Evolutionary conservation across 1,140 invertebrate species (phyloP).

Genomic region (Scaptomyza graminum): DNA sequence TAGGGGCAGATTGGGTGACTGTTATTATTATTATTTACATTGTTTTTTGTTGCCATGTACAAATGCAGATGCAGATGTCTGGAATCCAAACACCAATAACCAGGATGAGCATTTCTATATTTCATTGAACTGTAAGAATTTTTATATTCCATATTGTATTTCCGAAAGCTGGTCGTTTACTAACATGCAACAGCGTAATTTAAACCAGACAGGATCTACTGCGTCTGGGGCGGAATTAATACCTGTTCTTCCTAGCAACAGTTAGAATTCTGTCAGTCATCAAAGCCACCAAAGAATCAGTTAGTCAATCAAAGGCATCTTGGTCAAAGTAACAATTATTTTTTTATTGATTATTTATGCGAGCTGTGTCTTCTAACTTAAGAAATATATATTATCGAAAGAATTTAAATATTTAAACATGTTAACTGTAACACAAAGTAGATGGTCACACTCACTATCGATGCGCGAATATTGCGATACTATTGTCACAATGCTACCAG

Average conservation of each 20-base stretch:
- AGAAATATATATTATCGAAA: not conserved
- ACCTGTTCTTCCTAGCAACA: constrained; percentile 8
- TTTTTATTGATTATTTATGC: not conserved
- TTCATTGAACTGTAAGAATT: too few relatives aligned
- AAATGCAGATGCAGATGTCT: constrained; percentile 11
- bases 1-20: too few relatives aligned
- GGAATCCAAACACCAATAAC: not conserved
- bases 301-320: constrained; percentile 29
- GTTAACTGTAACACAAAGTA: not conserved
- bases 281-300: constrained; percentile 27
- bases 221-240: not conserved
- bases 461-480: not conserved
- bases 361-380: not conserved
- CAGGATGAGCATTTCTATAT: not conserved
- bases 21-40: not conserved
- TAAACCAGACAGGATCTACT: not conserved
- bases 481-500: not conserved
- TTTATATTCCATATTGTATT: too few relatives aligned
- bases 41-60: constrained; percentile 13
- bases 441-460: constrained; percentile 30
- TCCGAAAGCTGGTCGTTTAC: too few relatives aligned
- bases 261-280: not conserved
- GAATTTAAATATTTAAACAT: not conserved
- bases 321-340: not conserved
- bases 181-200: constrained; percentile 1